Evolutionary conservation across 2,797 vertebrate genomes (phyloP).

Genomic region (Chelonia mydas): DNA sequence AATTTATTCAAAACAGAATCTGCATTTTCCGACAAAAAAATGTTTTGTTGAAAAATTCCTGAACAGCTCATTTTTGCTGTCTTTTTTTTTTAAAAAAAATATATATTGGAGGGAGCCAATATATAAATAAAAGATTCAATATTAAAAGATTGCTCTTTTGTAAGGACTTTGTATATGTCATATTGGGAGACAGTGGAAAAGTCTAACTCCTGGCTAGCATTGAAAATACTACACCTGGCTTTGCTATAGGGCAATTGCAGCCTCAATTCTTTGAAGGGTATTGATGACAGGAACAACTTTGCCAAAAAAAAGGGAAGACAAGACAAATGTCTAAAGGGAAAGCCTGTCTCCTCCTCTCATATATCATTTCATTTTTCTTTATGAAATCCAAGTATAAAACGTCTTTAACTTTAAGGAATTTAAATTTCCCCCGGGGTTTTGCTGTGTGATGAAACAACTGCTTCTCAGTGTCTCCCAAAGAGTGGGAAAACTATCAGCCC

Average conservation of each 20-base stretch:
- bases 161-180: background rate
- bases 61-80: background rate
- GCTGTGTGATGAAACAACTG: constrained; percentile 64
- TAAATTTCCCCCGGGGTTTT: constrained; percentile 74
- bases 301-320: background rate
- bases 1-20: background rate
- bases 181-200: background rate
- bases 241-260: constrained; percentile 29
- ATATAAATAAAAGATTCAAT: background rate
- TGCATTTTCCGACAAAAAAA: background rate
- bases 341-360: constrained; percentile 55
- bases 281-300: constrained; percentile 39
- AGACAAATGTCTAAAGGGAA: constrained; percentile 66
- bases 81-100: background rate
- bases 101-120: background rate
- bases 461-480: constrained; percentile 58
- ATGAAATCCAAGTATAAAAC: constrained; percentile 74
- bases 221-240: constrained; percentile 48
- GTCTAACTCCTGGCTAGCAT: background rate
- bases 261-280: constrained; percentile 48
- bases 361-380: constrained; percentile 72
- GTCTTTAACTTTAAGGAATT: constrained; percentile 73
- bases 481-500: constrained; percentile 55
- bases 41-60: background rate
- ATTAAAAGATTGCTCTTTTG: background rate